Percentiles rank a stretch among this genome's conserved stretches.
Evolutionary conservation across 2,113 vertebrate species (phyloP).

Genomic region (Ciconia boyciana): DNA sequence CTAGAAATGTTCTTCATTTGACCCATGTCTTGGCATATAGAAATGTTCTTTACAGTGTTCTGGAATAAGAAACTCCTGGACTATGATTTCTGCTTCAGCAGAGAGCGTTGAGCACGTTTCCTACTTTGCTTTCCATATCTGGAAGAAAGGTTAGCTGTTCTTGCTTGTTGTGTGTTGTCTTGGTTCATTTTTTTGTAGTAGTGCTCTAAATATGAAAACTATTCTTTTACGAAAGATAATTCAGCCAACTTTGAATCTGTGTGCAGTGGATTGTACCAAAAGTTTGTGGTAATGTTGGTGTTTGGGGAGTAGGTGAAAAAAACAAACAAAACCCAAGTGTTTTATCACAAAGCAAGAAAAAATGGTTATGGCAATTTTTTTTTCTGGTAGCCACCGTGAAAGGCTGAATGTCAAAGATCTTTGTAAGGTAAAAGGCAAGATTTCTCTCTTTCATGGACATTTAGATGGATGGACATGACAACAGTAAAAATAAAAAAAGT

Average conservation of each 20-base stretch:
- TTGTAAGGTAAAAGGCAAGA: background rate
- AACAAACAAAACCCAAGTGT: background rate
- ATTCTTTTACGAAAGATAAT: background rate
- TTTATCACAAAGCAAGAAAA: background rate
- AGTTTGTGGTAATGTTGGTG: background rate
- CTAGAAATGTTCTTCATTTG: background rate
- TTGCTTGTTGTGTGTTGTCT: background rate
- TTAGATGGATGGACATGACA: background rate
- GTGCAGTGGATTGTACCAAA: background rate
- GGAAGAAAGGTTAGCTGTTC: background rate
- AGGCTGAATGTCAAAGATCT: background rate
- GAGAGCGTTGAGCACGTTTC: background rate
- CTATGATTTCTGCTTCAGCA: background rate
- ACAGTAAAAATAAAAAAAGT: background rate
- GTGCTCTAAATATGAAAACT: background rate
- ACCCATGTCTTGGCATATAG: slow-evolving; percentile 23
- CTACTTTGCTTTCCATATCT: background rate
- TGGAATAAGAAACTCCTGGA: background rate
- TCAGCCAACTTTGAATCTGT: background rate
- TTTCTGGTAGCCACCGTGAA: background rate
- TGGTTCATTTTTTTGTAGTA: background rate
- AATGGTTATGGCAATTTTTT: background rate
- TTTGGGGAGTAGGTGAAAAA: background rate
- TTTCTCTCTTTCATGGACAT: background rate
- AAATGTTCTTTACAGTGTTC: slow-evolving; percentile 29